These are phyloP conservation scores for Danio jaintianensis DNA, from an alignment of 2,797 vertebrate genomes.

Conservation along the genomic window DNA sequence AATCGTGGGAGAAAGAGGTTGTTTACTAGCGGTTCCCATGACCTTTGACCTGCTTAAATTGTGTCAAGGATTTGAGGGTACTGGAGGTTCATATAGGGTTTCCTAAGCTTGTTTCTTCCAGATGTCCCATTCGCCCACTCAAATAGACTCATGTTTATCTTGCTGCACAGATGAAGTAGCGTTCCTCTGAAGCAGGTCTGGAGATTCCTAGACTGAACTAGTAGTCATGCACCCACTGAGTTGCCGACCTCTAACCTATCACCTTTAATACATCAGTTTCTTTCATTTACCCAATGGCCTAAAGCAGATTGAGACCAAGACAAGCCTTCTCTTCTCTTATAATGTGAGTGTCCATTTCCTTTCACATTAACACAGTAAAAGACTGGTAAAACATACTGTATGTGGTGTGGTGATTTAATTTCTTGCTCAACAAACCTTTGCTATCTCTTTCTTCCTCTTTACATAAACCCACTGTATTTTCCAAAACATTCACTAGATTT, in stretches of 20 bases:
- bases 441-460: not conserved
- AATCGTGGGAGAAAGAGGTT: slow-evolving; percentile 36
- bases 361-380: slow-evolving; percentile 28
- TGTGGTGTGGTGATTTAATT: slow-evolving; percentile 10
- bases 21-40: slow-evolving; percentile 74
- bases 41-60: slow-evolving; percentile 65
- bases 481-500: slow-evolving; percentile 54
- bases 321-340: not conserved
- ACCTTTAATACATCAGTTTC: slow-evolving; percentile 56
- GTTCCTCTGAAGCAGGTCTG: slow-evolving; percentile 42
- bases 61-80: slow-evolving; percentile 45
- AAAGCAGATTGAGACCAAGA: slow-evolving; percentile 20
- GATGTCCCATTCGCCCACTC: slow-evolving; percentile 30
- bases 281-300: slow-evolving; percentile 11
- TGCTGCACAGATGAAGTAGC: slow-evolving; percentile 31
- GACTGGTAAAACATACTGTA: not conserved
- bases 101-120: slow-evolving; percentile 40
- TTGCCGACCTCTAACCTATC: slow-evolving; percentile 63
- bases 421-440: slow-evolving; percentile 36
- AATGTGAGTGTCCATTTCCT: not conserved
- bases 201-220: slow-evolving; percentile 40
- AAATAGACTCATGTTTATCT: slow-evolving; percentile 23
- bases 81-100: slow-evolving; percentile 45
- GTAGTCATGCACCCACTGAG: slow-evolving; percentile 33
- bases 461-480: slow-evolving; percentile 38